Evolutionary conservation across 2,113 vertebrate genomes (phyloP), one percentile per base, ranked within the genome.

Genomic region (Clarias magur): DNA sequence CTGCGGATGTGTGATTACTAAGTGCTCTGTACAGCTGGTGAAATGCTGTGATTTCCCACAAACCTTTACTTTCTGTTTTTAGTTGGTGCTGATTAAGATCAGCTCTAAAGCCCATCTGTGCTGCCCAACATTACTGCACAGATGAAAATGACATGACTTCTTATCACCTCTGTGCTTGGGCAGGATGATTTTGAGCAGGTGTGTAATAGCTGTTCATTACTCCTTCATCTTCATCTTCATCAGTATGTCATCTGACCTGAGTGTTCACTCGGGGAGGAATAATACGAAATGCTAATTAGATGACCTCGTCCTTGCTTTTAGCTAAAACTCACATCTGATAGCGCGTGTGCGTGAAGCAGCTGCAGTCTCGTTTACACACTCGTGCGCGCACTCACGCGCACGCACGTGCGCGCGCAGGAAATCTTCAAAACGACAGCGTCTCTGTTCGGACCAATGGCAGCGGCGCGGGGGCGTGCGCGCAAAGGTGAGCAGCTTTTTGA

Each of bases 381-480:
- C 78, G 3, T 23, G 25, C 72, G 21, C 57, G 11, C n/a, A 34
- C 78, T 12, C 54, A 13, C 79, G 13, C 79, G 3, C 27, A 38
- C 30, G 11, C 11, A 4, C 42, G 42, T 15, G n/a, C 25, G 53
- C 75, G 27, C 75, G 53, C 75, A 79, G 54, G 53, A 21, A 73
- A 59, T 53, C 83, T 19, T 42, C 30, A 30, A 42, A 59, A 59
- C 30, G 17, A 4, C 56, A 30, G 56, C 56, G 82, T 72, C 85
- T 67, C 88, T 83, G 38, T 0, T 19, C 60, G 21, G 93, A 88
- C 97, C 97, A 98, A 99, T 98, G 90, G 91, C 92, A 86, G 92
- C 88, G 67, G 88, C 82, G 17, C 90, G 94, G 94, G 95, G 97
- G 97, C 96, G 96, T 96, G 96, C 95, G 91, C 91, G 90, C 88